Evolutionary conservation across 2,797 vertebrate genomes (phyloP), one percentile per base, ranked within the genome.

Genomic region (Leuciscus waleckii): DNA sequence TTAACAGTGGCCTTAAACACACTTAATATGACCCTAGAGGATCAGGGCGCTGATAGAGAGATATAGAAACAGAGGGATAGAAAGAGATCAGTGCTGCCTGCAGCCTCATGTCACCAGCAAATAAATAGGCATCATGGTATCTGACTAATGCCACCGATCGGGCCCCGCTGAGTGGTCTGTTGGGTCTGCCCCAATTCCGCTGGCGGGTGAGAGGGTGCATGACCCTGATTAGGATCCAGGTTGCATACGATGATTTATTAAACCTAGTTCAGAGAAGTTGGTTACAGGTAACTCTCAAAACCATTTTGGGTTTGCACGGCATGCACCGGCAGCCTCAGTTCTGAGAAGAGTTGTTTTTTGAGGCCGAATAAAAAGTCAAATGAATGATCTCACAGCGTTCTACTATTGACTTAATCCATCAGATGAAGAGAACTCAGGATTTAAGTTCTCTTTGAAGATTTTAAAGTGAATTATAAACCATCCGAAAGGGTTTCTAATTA

Each of bases 1-100:
- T 88, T 87, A 89, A 89, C 85, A 74, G 87, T 87, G 70, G 39
- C 84, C 75, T 87, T 87, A 81, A 82, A 86, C 73, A 79, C 89
- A 85, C 83, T 86, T 89, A 87, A 90, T 88, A 79, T 89, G 87
- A 82, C 90, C 84, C 89, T 79, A 79, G 87, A 82, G 82, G 79
- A 67, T 19, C 58, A 54, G 63, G 21, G 46, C 41, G 54, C 89
- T 87, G 83, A 84, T 87, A 39, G 74, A 84, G 81, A 86, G 71
- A 85, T 68, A 81, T 39, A 75, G 63, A 87, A 81, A 49, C 54
- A 73, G 26, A 77, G 70, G 73, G 77, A 79, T 65, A 82, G 51
- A 81, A 71, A 37, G 74, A 82, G 82, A 86, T 71, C 65, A 90
- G 37, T 43, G 81, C 56, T 87, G 39, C 63, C 69, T 58, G 80